phyloP scores from a whole-genome alignment of 1,140 invertebrate genomes.

The Zaprionus kolodkinae region DNA sequence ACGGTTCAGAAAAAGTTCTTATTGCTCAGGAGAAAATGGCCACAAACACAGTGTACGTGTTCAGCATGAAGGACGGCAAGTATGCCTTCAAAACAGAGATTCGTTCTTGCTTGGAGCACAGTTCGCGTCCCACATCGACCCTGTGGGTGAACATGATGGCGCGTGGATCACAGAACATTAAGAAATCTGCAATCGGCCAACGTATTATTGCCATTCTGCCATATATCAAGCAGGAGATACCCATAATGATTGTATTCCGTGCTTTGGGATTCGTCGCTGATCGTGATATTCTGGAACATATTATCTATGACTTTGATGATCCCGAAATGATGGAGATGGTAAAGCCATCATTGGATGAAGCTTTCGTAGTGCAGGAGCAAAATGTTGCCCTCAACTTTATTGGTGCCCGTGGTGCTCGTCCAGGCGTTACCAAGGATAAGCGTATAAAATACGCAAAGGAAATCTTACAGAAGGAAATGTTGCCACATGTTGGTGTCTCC shows the following conservation, averaged over 20 bases:
- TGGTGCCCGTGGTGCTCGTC: slow-evolving; percentile 96
- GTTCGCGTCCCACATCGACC: slow-evolving; percentile 96
- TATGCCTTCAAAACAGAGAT: slow-evolving; percentile 99
- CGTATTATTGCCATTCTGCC: slow-evolving; percentile 98
- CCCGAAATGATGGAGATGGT: slow-evolving; percentile 99
- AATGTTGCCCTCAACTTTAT: slow-evolving; percentile 99
- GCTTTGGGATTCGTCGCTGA: slow-evolving; percentile 99
- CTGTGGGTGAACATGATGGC: slow-evolving; percentile 99
- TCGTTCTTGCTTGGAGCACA: slow-evolving; percentile 97
- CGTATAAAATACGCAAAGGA: slow-evolving; percentile 99
- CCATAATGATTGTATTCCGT: slow-evolving; percentile 99
- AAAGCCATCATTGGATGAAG: slow-evolving; percentile 99
- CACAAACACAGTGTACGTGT: slow-evolving; percentile 99
- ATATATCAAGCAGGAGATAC: slow-evolving; percentile 99
- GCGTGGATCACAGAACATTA: slow-evolving; percentile 96
- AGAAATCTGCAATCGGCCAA: slow-evolving; percentile 99
- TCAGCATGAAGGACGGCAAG: slow-evolving; percentile 99
- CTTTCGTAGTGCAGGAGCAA: slow-evolving; percentile 99
- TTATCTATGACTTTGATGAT: slow-evolving; percentile 99
- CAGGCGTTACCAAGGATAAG: slow-evolving; percentile 99
- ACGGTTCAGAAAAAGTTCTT: slow-evolving; percentile 97
- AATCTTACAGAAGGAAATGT: slow-evolving; percentile 99
- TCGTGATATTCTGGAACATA: slow-evolving; percentile 98
- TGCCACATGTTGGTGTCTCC: slow-evolving; percentile 99
- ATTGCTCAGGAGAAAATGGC: slow-evolving; percentile 99